phyloP scores from a whole-genome alignment of 2,797 vertebrate species.

The Centroberyx gerrardi region DNA sequence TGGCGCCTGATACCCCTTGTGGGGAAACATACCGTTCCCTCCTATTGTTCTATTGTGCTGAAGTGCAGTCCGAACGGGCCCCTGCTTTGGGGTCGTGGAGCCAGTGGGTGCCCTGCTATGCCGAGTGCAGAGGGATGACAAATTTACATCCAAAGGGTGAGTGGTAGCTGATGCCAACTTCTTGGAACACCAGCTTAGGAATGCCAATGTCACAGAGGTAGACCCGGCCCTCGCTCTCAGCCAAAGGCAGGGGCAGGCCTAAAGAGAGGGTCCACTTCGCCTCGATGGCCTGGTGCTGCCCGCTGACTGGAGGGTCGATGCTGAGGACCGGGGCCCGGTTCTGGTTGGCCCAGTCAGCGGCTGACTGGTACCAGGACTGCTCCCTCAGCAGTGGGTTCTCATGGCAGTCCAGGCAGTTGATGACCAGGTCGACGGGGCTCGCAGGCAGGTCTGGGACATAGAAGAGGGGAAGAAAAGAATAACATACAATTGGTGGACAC shows the following conservation, averaged over 20 bases:
- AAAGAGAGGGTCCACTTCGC: conserved; percentile 94
- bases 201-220: conserved; percentile 95
- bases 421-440: conserved; percentile 93
- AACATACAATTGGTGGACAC: neutral
- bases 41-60: neutral
- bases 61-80: neutral
- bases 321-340: conserved; percentile 93
- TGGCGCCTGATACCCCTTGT: neutral
- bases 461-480: neutral
- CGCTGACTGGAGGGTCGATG: conserved; percentile 89
- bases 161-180: conserved; percentile 92
- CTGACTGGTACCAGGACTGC: conserved; percentile 93
- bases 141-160: conserved; percentile 95
- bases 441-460: conserved; percentile 87
- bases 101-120: conserved; percentile 72
- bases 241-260: conserved; percentile 89
- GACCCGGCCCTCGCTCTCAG: conserved; percentile 89
- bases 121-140: conserved; percentile 91
- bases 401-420: conserved; percentile 95
- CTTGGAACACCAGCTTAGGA: conserved; percentile 91
- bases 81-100: neutral
- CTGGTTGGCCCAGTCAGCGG: conserved; percentile 94
- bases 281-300: conserved; percentile 87
- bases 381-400: conserved; percentile 91
- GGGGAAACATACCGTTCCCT: conserved; percentile 4